Evolutionary conservation across 2,888 invertebrate species (phyloP).

Genomic region (Hypolimnas misippus): DNA sequence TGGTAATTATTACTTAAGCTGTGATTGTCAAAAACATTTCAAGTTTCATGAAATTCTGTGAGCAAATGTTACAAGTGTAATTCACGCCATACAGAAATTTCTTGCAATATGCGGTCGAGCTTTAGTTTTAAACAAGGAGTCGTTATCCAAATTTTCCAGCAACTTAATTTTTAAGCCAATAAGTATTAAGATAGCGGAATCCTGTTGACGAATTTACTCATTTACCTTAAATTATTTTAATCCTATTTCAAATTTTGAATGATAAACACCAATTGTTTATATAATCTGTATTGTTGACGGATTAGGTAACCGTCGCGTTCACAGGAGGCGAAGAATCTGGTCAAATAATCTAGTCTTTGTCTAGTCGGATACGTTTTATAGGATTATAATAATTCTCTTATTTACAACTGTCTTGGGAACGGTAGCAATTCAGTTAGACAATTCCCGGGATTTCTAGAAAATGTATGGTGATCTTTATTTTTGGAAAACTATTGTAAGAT

Average conservation of each 20-base stretch:
- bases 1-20: no score
- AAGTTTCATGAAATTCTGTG: no score
- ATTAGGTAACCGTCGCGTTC: slow-evolving; percentile 13
- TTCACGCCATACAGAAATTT: no score
- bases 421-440: slow-evolving; percentile 22
- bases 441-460: slow-evolving; percentile 5
- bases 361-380: slow-evolving; percentile 36
- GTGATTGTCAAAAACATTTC: no score
- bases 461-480: slow-evolving; percentile 1
- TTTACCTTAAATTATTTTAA: slow-evolving; percentile 6
- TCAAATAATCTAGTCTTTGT: slow-evolving; percentile 10
- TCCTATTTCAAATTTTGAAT: slow-evolving; percentile 10
- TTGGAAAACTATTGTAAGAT: neutral
- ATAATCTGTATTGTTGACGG: slow-evolving; percentile 22
- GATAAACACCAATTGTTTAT: slow-evolving; percentile 1
- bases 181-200: neutral
- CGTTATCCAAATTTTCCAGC: neutral
- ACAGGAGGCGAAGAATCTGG: no score
- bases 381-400: slow-evolving; percentile 38
- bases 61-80: no score
- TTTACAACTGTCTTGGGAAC: slow-evolving; percentile 30
- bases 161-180: neutral
- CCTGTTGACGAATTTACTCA: neutral
- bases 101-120: no score
- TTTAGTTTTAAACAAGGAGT: neutral